A percentile compares a stretch with the other conserved stretches of the same genome.
Evolutionary conservation across 2,888 invertebrate genomes (phyloP).

Genomic region (Euproctis similis): DNA sequence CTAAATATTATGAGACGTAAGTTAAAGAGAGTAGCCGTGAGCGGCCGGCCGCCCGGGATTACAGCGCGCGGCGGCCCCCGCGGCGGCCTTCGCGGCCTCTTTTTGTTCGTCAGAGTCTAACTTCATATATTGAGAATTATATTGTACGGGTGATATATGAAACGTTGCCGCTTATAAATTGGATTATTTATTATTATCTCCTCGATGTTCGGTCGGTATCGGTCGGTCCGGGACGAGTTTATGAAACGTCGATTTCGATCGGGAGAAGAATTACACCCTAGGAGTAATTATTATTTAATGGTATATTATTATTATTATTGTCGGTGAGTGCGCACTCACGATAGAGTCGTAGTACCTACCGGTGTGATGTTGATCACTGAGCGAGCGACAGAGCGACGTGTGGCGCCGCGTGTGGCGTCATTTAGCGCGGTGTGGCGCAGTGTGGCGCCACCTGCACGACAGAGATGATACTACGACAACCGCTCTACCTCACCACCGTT

Average conservation of each 20-base stretch:
- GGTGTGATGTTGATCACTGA: slow-evolving; percentile 72
- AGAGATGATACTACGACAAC: slow-evolving; percentile 50
- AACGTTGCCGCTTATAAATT: slow-evolving; percentile 73
- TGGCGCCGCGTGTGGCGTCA: slow-evolving; percentile 15
- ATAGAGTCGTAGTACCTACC: slow-evolving; percentile 65
- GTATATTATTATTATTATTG: slow-evolving; percentile 49
- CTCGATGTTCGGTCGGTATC: slow-evolving; percentile 70
- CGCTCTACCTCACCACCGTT: slow-evolving; percentile 68
- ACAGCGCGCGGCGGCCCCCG: slow-evolving; percentile 43
- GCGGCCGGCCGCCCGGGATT: slow-evolving; percentile 47
- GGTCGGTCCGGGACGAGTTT: slow-evolving; percentile 73
- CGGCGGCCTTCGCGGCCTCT: slow-evolving; percentile 49
- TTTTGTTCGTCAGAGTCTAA: slow-evolving; percentile 66
- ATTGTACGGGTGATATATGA: slow-evolving; percentile 76
- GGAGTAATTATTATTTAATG: slow-evolving; percentile 68
- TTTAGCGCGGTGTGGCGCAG: too few species aligned
- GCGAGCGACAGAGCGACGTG: slow-evolving; percentile 22
- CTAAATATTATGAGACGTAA: slow-evolving; percentile 76
- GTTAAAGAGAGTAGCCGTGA: slow-evolving; percentile 64
- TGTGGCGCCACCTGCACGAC: slow-evolving; percentile 22
- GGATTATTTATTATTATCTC: slow-evolving; percentile 71
- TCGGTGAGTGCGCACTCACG: slow-evolving; percentile 59
- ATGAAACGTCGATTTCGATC: slow-evolving; percentile 73
- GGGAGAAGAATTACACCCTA: slow-evolving; percentile 75
- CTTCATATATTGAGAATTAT: slow-evolving; percentile 75